Evolutionary conservation across 2,113 vertebrate species (phyloP), one percentile per base, ranked within the genome.

Genomic region (Clarias magur): DNA sequence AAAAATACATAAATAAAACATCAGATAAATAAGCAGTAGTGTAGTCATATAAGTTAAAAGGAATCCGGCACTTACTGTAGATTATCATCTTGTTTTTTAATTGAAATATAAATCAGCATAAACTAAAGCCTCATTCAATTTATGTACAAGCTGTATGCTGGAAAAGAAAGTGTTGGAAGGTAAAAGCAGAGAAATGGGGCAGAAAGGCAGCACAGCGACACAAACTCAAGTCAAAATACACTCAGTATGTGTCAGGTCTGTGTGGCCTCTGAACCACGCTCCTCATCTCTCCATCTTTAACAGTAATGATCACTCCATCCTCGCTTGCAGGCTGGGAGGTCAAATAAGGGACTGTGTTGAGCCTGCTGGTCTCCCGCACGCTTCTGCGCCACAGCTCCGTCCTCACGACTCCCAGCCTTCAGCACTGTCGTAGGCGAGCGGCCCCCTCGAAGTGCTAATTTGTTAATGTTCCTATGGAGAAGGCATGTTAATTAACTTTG

Each of bases 401-500:
- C 67, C 84, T 86, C 76, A 82, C 48, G 87, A 89, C 84, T 88
- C 81, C 13, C 57, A 65, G 75, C 81, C 81, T 73, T 79, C 65
- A 76, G 86, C 85, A 73, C 76, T 30, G 79, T 84, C 48, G 67
- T 87, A 86, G 89, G 88, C 75, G 23, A 86, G 72, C 85, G 65
- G 87, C 93, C 90, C 85, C 4, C 83, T 73, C 80, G 85, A 94
- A 90, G 93, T 94, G 93, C 88, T 93, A 95, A 94, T 94, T 93
- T 95, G 93, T 90, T 94, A 92, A 91, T 91, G 88, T 93, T 94
- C 88, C 89, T 93, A 93, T 91, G 67, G 80, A 92, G 91, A 90
- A 88, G 91, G 91, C 93, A 85, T 93, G 92, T 92, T 95, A 95
- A 95, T 95, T 95, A 94, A 91, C 88, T 87, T 85, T 91, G 92